Evolutionary conservation across 1,140 invertebrate species (phyloP).

Genomic region (Papilio polyxenes): DNA sequence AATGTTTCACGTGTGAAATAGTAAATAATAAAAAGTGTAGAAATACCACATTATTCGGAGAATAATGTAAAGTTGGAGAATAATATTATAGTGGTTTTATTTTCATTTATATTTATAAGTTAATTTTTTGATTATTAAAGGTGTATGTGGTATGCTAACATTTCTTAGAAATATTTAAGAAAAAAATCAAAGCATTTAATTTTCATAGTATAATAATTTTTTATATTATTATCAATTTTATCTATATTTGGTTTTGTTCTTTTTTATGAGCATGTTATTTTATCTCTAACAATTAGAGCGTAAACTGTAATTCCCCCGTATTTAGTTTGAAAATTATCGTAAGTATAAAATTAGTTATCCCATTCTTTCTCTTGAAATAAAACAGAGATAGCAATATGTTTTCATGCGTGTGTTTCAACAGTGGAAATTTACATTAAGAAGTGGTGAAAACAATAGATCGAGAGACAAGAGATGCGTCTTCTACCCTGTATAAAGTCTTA

Average conservation of each 20-base stretch:
- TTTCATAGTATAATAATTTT: not conserved
- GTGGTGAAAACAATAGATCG: not conserved
- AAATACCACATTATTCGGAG: too few relatives aligned
- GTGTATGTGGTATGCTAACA: too few relatives aligned
- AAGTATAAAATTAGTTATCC: too few relatives aligned
- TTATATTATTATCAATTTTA: not conserved
- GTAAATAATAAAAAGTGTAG: too few relatives aligned
- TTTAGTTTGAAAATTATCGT: not conserved
- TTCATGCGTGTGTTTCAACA: not conserved
- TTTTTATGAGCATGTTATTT: not conserved
- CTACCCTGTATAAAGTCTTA: slow-evolving; percentile 59
- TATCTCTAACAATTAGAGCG: not conserved
- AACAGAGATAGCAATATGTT: not conserved
- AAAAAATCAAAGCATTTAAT: too few relatives aligned
- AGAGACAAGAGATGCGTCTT: slow-evolving; percentile 51
- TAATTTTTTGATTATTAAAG: too few relatives aligned
- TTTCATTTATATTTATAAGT: too few relatives aligned
- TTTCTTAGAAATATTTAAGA: too few relatives aligned
- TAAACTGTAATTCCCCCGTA: not conserved
- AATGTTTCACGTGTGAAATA: too few relatives aligned
- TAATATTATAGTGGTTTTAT: too few relatives aligned
- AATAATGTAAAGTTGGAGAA: too few relatives aligned
- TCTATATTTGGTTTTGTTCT: not conserved
- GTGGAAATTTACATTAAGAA: not conserved
- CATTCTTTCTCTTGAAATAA: too few relatives aligned